Percentiles rank a stretch among this genome's conserved stretches.
Evolutionary conservation across 64 coral and sea anemone species (phyloP).

Genomic region (Montipora foliosa): DNA sequence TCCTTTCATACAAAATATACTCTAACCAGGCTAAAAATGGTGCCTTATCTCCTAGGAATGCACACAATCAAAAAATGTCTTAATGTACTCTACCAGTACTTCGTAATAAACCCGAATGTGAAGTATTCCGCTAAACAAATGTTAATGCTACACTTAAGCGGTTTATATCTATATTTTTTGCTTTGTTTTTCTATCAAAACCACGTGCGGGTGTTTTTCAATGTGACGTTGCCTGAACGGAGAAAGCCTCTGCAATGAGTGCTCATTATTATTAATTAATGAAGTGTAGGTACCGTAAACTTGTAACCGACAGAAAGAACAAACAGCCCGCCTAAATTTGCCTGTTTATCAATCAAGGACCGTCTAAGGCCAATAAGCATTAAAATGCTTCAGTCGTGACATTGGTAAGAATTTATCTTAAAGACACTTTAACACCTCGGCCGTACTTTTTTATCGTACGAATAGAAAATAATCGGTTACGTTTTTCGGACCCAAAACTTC

Average conservation of each 20-base stretch:
- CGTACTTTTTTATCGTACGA: too few species aligned
- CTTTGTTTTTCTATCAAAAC: background rate
- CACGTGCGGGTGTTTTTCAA: background rate
- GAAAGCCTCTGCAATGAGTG: background rate
- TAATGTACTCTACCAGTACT: constrained; percentile 5
- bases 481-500: too few species aligned
- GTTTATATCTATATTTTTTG: background rate
- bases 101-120: background rate
- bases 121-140: background rate
- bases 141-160: background rate
- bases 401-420: too few species aligned
- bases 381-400: too few species aligned
- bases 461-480: too few species aligned
- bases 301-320: too few species aligned
- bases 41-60: background rate
- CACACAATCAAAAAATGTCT: background rate
- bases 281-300: too few species aligned
- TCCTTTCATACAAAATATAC: constrained; percentile 51
- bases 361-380: too few species aligned
- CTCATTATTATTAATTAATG: too few species aligned
- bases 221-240: background rate
- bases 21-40: constrained; percentile 43
- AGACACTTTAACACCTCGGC: too few species aligned
- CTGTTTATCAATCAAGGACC: too few species aligned
- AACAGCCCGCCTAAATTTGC: too few species aligned